These are phyloP conservation scores for Neodiprion fabricii DNA, from an alignment of 1,140 invertebrate species.

Conservation along the genomic window DNA sequence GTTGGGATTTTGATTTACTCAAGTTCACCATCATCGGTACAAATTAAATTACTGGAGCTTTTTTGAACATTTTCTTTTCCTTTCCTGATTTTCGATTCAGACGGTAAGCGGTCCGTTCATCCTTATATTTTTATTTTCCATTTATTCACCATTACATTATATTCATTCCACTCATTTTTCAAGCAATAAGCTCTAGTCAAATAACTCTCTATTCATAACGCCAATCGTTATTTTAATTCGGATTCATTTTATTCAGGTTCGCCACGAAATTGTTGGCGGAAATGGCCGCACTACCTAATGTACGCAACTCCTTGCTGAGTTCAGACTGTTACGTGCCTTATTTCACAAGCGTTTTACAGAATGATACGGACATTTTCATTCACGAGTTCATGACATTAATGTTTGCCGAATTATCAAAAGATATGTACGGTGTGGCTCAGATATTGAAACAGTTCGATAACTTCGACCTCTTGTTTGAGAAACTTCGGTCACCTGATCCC, in stretches of 20 bases:
- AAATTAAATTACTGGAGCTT: too few species aligned
- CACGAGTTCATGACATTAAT: slow-evolving; percentile 52
- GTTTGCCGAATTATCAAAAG: slow-evolving; percentile 44
- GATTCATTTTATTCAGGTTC: slow-evolving; percentile 37
- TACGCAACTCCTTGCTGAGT: slow-evolving; percentile 38
- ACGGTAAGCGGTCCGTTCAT: too few species aligned
- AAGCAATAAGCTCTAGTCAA: too few species aligned
- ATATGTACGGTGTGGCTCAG: slow-evolving; percentile 37
- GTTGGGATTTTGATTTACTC: too few species aligned
- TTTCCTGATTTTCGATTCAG: too few species aligned
- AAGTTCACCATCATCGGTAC: too few species aligned
- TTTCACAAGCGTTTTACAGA: slow-evolving; percentile 35
- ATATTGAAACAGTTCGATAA: slow-evolving; percentile 34
- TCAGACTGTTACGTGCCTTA: slow-evolving; percentile 34
- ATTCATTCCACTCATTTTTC: too few species aligned
- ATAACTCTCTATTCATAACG: too few species aligned
- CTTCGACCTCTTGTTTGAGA: slow-evolving; percentile 39
- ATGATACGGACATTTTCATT: slow-evolving; percentile 46
- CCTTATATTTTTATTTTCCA: too few species aligned
- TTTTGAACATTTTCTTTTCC: too few species aligned
- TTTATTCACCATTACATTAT: too few species aligned
- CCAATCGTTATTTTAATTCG: too few species aligned
- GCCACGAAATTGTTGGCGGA: slow-evolving; percentile 48
- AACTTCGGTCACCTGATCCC: slow-evolving; percentile 44
- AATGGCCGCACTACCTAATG: slow-evolving; percentile 42